A percentile compares a stretch with the other conserved stretches of the same genome.
Evolutionary conservation across 2,797 vertebrate genomes (phyloP).

Genomic region (Distichodus sexfasciatus): DNA sequence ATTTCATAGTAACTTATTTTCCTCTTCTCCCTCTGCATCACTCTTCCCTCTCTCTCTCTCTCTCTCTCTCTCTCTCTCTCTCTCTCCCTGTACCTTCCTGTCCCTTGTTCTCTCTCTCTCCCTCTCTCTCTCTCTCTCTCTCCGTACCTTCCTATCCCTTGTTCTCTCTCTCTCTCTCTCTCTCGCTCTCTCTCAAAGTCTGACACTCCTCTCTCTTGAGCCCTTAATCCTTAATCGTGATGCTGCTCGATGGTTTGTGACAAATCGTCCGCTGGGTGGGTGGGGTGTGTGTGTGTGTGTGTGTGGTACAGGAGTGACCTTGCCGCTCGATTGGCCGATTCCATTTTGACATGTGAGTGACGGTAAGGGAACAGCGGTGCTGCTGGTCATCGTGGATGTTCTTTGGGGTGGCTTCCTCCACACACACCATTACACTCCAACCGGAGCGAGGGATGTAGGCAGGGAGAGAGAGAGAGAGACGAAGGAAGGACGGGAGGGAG

Average conservation of each 20-base stretch:
- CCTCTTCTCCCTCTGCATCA: slow-evolving; percentile 2
- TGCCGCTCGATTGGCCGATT: slow-evolving; percentile 31
- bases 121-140: not conserved
- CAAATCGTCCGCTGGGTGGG: slow-evolving; percentile 22
- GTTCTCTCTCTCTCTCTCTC: too few relatives aligned
- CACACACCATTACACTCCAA: too few relatives aligned
- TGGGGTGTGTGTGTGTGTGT: slow-evolving; percentile 11
- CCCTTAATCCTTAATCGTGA: slow-evolving; percentile 19
- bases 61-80: not conserved
- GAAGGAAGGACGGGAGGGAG: not conserved
- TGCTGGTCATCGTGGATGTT: not conserved
- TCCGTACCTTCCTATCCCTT: too few relatives aligned
- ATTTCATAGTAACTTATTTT: slow-evolving; percentile 8
- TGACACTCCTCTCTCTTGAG: not conserved
- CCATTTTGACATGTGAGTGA: slow-evolving; percentile 27
- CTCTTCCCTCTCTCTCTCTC: not conserved
- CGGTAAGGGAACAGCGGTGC: not conserved
- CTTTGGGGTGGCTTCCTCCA: too few relatives aligned
- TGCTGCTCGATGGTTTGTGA: slow-evolving; percentile 13
- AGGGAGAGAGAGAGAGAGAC: not conserved
- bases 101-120: too few relatives aligned
- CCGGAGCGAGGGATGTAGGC: not conserved
- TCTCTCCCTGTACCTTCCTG: not conserved
- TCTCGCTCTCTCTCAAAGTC: too few relatives aligned
- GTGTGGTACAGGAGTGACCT: slow-evolving; percentile 29